Percentiles rank a stretch among this genome's conserved stretches.
These are phyloP conservation scores for Platycnemis pennipes DNA, from an alignment of 2,888 invertebrate genomes.

Conservation along the genomic window DNA sequence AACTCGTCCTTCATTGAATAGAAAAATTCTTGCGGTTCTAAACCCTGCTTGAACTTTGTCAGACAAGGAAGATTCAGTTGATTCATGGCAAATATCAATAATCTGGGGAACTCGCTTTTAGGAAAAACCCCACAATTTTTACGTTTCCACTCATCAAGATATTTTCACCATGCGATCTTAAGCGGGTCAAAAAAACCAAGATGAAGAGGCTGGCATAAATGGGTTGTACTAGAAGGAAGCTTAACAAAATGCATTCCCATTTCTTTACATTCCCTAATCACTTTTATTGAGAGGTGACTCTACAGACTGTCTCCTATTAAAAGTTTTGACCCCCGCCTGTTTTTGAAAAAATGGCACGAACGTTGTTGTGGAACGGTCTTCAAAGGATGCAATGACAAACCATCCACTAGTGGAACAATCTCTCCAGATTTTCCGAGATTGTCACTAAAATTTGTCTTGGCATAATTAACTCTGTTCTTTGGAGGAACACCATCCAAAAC, in stretches of 20 bases:
- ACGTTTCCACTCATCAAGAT: slow-evolving; percentile 75
- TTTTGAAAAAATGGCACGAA: neutral
- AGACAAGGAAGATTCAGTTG: slow-evolving; percentile 23
- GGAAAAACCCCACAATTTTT: neutral
- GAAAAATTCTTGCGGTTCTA: neutral
- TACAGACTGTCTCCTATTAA: slow-evolving; percentile 42
- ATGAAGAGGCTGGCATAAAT: slow-evolving; percentile 61
- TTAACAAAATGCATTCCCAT: slow-evolving; percentile 15
- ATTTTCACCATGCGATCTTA: slow-evolving; percentile 70
- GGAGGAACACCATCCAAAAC: slow-evolving; percentile 17
- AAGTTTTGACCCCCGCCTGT: neutral
- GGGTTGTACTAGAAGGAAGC: slow-evolving; percentile 31
- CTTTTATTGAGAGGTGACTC: neutral
- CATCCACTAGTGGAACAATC: neutral
- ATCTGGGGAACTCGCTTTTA: neutral
- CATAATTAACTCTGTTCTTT: neutral
- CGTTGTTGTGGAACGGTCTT: neutral
- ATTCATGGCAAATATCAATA: neutral
- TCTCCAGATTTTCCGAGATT: neutral
- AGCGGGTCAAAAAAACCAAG: slow-evolving; percentile 17
- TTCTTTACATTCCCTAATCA: neutral
- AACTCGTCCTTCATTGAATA: neutral
- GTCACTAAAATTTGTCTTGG: neutral
- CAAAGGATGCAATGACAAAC: neutral
- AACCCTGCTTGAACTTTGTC: slow-evolving; percentile 22